Base-by-base conservation (phyloP, 2,113 vertebrate genomes). In the Pelvicachromis taeniatus region DNA sequence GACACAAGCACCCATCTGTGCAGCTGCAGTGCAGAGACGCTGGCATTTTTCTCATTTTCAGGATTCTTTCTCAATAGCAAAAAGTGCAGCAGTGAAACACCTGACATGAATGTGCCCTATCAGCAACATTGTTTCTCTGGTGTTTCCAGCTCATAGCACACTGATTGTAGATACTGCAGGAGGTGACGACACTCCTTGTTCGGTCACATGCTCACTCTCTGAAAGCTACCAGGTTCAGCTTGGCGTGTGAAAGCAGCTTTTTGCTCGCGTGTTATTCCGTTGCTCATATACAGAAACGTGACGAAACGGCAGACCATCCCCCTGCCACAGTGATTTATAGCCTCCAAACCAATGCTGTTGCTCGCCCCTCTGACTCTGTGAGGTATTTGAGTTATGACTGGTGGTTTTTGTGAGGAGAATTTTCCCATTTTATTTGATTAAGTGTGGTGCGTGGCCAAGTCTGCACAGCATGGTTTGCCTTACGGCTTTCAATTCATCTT, bases 341-440 rank as follows among this genome's bases (percentile, higher is more conserved):
- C 79, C 70, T 54, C n/a, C 42, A 83, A 89, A 82, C 31, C 78
- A 2, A n/a, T 4, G 8, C 88, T 79, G 77, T 21, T 61, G 77
- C 82, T n/a, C 3, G 26, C 45, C 6, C 45, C 70, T 75, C 55
- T 38, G 31, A 80, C 80, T 90, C 58, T 5, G 59, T 73, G 83
- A 88, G 87, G 55, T 68, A 1, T 82, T 52, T 91, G 91, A 94
- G 42, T 90, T 91, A 92, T 79, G 85, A 91, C 85, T 82, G 70
- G 42, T 78, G 83, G 50, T 86, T 90, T 90, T 85, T 78, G 58
- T 86, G 75, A 86, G n/a, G 63, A 87, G 58, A 84, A 87, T 88
- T 85, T 90, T 92, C 85, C 45, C 80, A 78, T 89, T 90, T 93
- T 78, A 87, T 94, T 87, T 90, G 92, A 94, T 91, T 82, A 92